phyloP scores from a whole-genome alignment of 2,113 vertebrate genomes.

The Neolamprologus cancellatus region DNA sequence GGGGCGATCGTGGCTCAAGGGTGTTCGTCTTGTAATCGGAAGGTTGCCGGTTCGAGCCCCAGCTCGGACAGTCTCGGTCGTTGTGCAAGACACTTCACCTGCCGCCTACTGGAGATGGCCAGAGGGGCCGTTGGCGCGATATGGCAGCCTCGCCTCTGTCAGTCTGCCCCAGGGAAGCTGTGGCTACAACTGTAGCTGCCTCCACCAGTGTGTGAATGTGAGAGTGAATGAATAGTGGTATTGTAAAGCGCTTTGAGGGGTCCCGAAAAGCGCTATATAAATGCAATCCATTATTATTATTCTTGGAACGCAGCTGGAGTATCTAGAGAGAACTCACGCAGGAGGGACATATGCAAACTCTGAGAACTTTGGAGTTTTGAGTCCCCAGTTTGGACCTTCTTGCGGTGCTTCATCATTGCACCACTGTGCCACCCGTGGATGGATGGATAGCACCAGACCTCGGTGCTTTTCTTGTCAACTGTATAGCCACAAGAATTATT shows the following conservation, averaged over 20 bases:
- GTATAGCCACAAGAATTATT: background rate
- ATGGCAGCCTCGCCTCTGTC: background rate
- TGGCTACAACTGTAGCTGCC: background rate
- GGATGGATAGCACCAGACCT: background rate
- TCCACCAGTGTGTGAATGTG: accelerated
- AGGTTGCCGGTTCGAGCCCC: background rate
- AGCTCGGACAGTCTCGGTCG: accelerated
- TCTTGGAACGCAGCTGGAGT: background rate
- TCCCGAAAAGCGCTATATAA: background rate
- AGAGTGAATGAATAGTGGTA: background rate
- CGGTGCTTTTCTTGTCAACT: background rate
- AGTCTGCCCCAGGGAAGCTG: background rate
- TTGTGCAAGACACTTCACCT: background rate
- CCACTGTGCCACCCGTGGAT: background rate
- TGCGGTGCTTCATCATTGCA: background rate
- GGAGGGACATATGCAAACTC: background rate
- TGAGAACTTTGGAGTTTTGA: background rate
- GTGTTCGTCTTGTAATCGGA: background rate
- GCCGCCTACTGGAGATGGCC: accelerated
- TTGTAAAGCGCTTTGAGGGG: background rate
- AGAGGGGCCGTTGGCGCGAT: accelerated
- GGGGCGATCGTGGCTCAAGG: background rate
- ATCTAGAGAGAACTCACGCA: background rate
- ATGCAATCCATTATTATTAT: background rate
- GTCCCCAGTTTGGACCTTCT: background rate